Conservation (phyloP, 2,797 vertebrate genomes). For the Gymnoscopelus microlampas region DNA sequence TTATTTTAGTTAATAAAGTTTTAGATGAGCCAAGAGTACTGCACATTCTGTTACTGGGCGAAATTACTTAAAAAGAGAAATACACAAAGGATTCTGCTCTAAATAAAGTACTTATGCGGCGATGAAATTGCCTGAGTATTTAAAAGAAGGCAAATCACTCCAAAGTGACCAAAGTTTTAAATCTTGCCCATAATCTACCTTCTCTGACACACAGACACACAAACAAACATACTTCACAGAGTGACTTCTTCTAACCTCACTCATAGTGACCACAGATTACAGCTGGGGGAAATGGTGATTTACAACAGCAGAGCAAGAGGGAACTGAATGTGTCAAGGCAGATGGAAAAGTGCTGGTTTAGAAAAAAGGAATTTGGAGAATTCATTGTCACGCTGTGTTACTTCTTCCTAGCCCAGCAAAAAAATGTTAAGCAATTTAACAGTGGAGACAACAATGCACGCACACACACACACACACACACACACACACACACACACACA, state of each 20-base stretch:
- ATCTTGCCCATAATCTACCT: slow-evolving; percentile 9
- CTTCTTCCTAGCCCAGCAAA: not conserved
- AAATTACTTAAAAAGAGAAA: too few relatives aligned
- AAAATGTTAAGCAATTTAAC: too few relatives aligned
- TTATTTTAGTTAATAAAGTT: too few relatives aligned
- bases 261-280: not conserved
- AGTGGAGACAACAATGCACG: slow-evolving; percentile 12
- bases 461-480: slow-evolving; percentile 20
- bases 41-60: too few relatives aligned
- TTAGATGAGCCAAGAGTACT: too few relatives aligned
- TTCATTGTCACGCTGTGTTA: slow-evolving; percentile 3
- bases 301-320: not conserved
- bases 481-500: slow-evolving; percentile 5
- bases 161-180: slow-evolving; percentile 14
- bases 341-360: not conserved
- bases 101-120: too few relatives aligned
- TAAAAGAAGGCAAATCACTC: too few relatives aligned
- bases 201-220: slow-evolving; percentile 34
- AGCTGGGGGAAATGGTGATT: not conserved
- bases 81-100: too few relatives aligned
- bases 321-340: not conserved
- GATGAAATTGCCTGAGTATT: too few relatives aligned
- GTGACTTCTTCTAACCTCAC: slow-evolving; percentile 5
- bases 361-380: not conserved
- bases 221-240: slow-evolving; percentile 1